Base-by-base conservation (phyloP, 2,113 vertebrate species). In the Egretta garzetta region DNA sequence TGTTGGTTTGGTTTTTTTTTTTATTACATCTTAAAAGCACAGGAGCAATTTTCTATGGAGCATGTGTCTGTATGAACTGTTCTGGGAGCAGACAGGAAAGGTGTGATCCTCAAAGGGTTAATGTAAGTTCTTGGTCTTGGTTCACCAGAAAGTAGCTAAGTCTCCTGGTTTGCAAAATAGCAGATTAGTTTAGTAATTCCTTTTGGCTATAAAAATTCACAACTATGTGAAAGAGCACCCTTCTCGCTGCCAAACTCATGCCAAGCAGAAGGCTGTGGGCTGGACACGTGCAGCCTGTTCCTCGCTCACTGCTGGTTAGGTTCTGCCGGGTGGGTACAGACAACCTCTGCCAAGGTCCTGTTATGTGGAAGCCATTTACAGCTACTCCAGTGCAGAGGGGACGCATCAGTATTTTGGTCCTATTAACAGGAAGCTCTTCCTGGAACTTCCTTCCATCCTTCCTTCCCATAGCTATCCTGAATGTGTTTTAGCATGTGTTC, bases 131-230 rank as follows among this genome's bases (percentile, higher is more conserved):
- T 62, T 50, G 24, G 16, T 35, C 39, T 88, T 71, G 56, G 8
- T 66, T 86, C 50, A 58, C 35, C 9, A 47, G 50, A 80, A 70
- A 64, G 59, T 59, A 82, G 70, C 66, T 41, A 45, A 30, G 20
- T 93, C 84, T 88, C n/a, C 21, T 79, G 55, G n/a, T 39, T 79
- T 91, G 28, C 32, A 63, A 76, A 94, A 62, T 58, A 81, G 35
- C 4, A 5, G 10, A 53, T 76, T 37, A 59, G 30, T 67, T 73
- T 77, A 77, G 33, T 53, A 64, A 87, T 75, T 86, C 39, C 74
- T 91, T 76, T 35, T 86, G 66, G 43, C 39, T 43, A 15, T 70
- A 64, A 82, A 90, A 90, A 77, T 77, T 18, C 50, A 55, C 30
- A 73, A 14, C 28, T 52, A 6, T 59, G 35, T 64, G 60, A 66